Evolutionary conservation across 2,113 vertebrate species (phyloP), one percentile per base, ranked within the genome.

Genomic region (Catharus bicknelli): DNA sequence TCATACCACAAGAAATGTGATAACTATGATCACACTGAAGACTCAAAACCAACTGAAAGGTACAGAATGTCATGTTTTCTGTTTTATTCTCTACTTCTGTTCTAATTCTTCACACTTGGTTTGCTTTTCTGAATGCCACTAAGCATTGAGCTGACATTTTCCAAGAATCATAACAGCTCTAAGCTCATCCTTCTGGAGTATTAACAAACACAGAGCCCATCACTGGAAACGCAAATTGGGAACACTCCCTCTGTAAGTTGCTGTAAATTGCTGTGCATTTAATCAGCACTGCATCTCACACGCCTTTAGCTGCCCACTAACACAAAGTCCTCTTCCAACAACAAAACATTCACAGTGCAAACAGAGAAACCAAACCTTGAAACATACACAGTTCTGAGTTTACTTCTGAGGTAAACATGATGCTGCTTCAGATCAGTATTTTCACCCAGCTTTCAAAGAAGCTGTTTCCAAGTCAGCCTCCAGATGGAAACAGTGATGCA

Each of bases 401-500:
- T 47, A 67, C 66, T 78, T 68, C 30, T 50, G 72, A 95, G 61
- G 77, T 89, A 75, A 90, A 92, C 23, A 55, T 9, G 72, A 22
- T 13, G 62, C 34, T 76, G 42, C 38, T 47, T 76, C 55, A 59
- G 57, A 22, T 9, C 21, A n/a, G 61, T 50, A 58, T 75, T 89
- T 84, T 79, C 83, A 87, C 26, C 11, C 32, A 27, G 74, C 92
- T 90, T 84, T 76, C 75, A 38, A 73, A 89, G 59, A 90, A 54
- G 75, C 59, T 90, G 79, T 96, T 95, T 95, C 87, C 63, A 83
- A 83, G 64, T 83, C 88, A 88, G 80, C 86, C 94, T 96, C 79
- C 95, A 95, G 93, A 95, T 94, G 85, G 88, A 96, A 95, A 96
- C 73, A 93, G 86, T 16, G 53, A 93, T 83, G 86, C 59, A 57